A percentile compares a stretch with the other conserved stretches of the same genome.
These are phyloP conservation scores for Bucco capensis DNA, from an alignment of 2,113 vertebrate species.

Conservation along the genomic window DNA sequence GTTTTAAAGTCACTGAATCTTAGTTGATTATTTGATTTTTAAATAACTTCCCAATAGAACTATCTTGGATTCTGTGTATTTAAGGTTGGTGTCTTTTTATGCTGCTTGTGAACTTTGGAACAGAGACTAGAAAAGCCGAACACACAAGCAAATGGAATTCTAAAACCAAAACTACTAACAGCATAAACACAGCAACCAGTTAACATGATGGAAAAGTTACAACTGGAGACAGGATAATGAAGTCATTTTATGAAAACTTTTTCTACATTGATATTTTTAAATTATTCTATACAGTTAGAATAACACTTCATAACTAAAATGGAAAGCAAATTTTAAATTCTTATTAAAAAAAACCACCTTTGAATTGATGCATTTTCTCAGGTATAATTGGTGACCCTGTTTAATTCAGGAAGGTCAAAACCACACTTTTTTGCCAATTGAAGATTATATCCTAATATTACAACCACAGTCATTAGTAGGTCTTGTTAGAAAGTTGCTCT, in stretches of 20 bases:
- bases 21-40: not conserved
- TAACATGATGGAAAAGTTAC: not conserved
- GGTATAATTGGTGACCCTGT: not conserved
- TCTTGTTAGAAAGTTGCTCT: not conserved
- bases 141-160: not conserved
- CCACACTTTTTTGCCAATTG: not conserved
- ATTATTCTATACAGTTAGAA: not conserved
- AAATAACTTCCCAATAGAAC: not conserved
- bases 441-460: not conserved
- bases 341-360: not conserved
- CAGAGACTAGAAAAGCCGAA: not conserved
- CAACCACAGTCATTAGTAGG: not conserved
- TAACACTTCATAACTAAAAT: not conserved
- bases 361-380: not conserved
- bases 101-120: slow-evolving; percentile 24
- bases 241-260: not conserved
- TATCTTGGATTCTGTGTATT: not conserved
- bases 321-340: not conserved
- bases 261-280: not conserved
- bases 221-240: not conserved
- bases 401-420: not conserved
- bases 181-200: not conserved
- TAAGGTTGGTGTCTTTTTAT: not conserved
- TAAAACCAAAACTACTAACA: not conserved
- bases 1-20: not conserved